Base-by-base conservation (phyloP, 1,140 invertebrate genomes). In the Ruditapes philippinarum region DNA sequence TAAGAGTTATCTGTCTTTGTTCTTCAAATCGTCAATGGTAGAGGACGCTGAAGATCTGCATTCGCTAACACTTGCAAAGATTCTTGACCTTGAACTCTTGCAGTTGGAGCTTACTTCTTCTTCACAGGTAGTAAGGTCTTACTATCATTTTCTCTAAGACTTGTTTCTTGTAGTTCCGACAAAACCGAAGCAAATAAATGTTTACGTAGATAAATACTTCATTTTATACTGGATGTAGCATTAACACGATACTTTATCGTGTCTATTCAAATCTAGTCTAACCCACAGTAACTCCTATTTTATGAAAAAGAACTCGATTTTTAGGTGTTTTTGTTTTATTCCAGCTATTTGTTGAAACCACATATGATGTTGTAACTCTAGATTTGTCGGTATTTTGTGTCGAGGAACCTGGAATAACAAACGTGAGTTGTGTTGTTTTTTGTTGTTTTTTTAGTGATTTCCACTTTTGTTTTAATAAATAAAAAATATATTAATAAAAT, bases 41-140 rank as follows among this genome's bases (percentile, higher is more conserved):
- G 70, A 74, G 40, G 70, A 40, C 70, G 70, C 70, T 45, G 38
- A 74, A 25, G 40, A 74, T 45, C 22, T 40, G 70, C 70, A 74
- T 42, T 0, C 40, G 70, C 40, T 74, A 12, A 42, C 0, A n/a
- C 22, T 74, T 5, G 25, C 70, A 14, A 74, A 74, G n/a, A 28
- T 42, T 42, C 70, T 74, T 1, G 70, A 74, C n/a, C 38, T 74
- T 22, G 70, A 74, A 49, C 40, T 74, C 9, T 14, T 74, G 38
- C 70, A 74, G n/a, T 25, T 74, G 38, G 70, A 74, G 17, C 40
- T 74, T 5, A 5, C 5, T 25, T 42, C 70, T 19, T 28, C 70
- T n/a, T 7, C 2, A 25, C 33, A 74, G 38, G 70, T 74, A 74
- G 14, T 17, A 2, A n/a, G n/a, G n/a, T n/a, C n/a, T n/a, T n/a